Evolutionary conservation across 2,797 vertebrate species (phyloP).

Genomic region (Hippopotamyrus pictus): DNA sequence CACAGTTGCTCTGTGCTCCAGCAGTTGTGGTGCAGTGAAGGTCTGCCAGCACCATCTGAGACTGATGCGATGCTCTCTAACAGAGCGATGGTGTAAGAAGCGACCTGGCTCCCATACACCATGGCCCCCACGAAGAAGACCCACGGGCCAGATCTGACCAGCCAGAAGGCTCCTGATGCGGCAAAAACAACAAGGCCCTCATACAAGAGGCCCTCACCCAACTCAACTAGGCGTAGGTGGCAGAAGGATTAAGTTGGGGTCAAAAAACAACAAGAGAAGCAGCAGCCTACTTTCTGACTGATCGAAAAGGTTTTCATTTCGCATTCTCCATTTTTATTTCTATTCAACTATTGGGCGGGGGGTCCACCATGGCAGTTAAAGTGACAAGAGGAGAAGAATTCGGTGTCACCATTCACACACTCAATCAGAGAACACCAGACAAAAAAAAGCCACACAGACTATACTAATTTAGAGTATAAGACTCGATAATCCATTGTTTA

Average conservation of each 20-base stretch:
- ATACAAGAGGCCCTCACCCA: neutral
- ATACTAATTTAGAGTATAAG: neutral
- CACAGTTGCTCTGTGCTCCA: neutral
- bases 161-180: neutral
- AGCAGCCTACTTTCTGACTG: neutral
- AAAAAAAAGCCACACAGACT: conserved; percentile 9
- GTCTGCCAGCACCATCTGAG: neutral
- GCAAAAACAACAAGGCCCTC: neutral
- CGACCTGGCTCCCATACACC: conserved; percentile 29
- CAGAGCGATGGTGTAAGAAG: neutral
- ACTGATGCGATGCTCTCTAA: neutral
- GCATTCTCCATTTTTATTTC: neutral
- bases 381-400: neutral
- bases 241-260: neutral
- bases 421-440: neutral
- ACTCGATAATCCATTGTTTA: conserved; percentile 10
- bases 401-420: neutral
- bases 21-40: neutral
- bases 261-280: neutral
- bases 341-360: neutral
- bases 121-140: neutral
- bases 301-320: neutral
- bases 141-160: neutral
- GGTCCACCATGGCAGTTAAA: neutral
- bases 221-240: neutral